Conservation (phyloP, 1,140 invertebrate genomes). For the Apis dorsata region DNA sequence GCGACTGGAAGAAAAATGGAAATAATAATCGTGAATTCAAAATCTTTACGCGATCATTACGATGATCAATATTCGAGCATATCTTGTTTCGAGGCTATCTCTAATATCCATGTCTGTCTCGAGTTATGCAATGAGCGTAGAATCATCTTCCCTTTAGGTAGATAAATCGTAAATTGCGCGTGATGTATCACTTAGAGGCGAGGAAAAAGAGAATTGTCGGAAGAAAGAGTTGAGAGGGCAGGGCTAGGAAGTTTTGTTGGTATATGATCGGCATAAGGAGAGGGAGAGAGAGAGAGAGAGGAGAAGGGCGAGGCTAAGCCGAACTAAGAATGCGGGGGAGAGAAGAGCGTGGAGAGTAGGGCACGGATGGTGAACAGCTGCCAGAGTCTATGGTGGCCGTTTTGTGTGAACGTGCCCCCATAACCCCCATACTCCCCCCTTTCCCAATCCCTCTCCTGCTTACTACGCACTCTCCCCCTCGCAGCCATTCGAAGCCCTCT, state of each 20-base stretch:
- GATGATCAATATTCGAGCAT: too few relatives aligned
- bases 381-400: conserved; percentile 69
- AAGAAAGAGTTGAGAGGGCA: background rate
- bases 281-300: background rate
- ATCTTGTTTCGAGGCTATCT: too few relatives aligned
- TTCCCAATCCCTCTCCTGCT: conserved; percentile 12
- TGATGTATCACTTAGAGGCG: too few relatives aligned
- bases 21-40: too few relatives aligned
- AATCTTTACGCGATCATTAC: too few relatives aligned
- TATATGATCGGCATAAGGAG: background rate
- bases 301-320: conserved; percentile 62
- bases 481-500: conserved; percentile 31
- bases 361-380: conserved; percentile 77
- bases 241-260: background rate
- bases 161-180: too few relatives aligned
- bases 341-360: conserved; percentile 62
- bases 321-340: conserved; percentile 69
- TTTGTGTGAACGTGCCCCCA: conserved; percentile 72
- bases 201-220: too few relatives aligned
- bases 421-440: conserved; percentile 70
- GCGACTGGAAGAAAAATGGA: too few relatives aligned
- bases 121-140: too few relatives aligned
- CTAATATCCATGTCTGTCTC: too few relatives aligned
- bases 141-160: too few relatives aligned
- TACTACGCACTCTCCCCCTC: conserved; percentile 5